A percentile compares a stretch with the other conserved stretches of the same genome.
Evolutionary conservation across 2,113 vertebrate genomes (phyloP).

Genomic region (Condylura cristata): DNA sequence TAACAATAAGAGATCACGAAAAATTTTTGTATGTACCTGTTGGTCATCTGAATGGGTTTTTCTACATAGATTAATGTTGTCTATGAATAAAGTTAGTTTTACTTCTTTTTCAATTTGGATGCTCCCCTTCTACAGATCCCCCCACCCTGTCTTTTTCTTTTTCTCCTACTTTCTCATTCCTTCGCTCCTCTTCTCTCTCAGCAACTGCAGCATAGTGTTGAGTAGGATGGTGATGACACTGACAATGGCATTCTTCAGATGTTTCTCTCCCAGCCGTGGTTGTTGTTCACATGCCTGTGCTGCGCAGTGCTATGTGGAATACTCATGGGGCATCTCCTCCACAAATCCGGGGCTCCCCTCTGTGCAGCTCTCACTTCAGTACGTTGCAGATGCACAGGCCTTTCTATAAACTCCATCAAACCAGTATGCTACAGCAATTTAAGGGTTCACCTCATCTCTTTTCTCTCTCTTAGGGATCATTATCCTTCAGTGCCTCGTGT

Average conservation of each 20-base stretch:
- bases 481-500: background rate
- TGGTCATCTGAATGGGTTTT: background rate
- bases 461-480: background rate
- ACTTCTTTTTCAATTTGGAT: background rate
- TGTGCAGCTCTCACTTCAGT: background rate
- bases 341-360: background rate
- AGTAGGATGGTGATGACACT: background rate
- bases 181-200: accelerated
- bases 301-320: accelerated
- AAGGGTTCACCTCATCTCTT: background rate
- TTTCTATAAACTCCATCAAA: background rate
- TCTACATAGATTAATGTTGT: background rate
- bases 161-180: accelerated
- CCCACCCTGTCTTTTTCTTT: too few species aligned
- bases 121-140: too few species aligned
- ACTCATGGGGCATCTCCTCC: too few species aligned
- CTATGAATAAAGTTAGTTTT: background rate
- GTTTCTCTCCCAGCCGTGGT: background rate
- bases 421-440: too few species aligned
- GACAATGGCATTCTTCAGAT: background rate
- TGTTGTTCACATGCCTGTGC: background rate
- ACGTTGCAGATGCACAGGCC: too few species aligned
- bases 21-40: too few species aligned
- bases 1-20: too few species aligned
- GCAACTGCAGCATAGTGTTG: background rate